Conservation (phyloP, 2,888 invertebrate species). For the Dugesia japonica region DNA sequence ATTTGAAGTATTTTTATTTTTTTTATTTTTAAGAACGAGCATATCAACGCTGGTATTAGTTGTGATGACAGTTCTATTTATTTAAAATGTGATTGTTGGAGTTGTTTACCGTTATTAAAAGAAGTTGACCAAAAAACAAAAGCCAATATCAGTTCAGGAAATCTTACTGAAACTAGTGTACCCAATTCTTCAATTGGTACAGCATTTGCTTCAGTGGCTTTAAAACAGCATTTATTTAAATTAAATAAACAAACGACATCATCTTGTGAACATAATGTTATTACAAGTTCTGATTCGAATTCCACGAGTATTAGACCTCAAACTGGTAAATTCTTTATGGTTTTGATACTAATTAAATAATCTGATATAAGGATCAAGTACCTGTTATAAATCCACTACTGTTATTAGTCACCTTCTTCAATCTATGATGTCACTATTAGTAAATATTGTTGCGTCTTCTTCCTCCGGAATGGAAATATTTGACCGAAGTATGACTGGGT, state of each 20-base stretch:
- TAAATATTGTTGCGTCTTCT: background rate
- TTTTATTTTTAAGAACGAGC: background rate
- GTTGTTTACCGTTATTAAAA: conserved; percentile 5
- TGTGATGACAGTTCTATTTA: conserved; percentile 1
- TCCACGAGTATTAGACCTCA: conserved; percentile 3
- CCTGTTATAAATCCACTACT: background rate
- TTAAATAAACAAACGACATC: background rate
- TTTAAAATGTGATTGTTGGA: conserved; percentile 15
- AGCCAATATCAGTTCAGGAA: background rate
- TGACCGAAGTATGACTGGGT: background rate
- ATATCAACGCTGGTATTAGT: background rate
- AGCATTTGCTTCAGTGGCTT: background rate
- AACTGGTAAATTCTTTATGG: background rate
- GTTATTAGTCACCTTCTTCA: background rate
- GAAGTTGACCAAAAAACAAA: background rate
- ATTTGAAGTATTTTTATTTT: too few relatives aligned
- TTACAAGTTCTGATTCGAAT: background rate
- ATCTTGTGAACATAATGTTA: background rate
- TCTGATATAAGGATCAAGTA: background rate
- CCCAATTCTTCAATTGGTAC: background rate
- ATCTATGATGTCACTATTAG: background rate
- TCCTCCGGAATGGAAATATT: background rate
- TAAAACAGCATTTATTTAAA: background rate
- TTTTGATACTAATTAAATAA: too few relatives aligned
- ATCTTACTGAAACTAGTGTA: background rate